phyloP scores from a whole-genome alignment of 2,113 vertebrate genomes.

The Tringa solitaria region DNA sequence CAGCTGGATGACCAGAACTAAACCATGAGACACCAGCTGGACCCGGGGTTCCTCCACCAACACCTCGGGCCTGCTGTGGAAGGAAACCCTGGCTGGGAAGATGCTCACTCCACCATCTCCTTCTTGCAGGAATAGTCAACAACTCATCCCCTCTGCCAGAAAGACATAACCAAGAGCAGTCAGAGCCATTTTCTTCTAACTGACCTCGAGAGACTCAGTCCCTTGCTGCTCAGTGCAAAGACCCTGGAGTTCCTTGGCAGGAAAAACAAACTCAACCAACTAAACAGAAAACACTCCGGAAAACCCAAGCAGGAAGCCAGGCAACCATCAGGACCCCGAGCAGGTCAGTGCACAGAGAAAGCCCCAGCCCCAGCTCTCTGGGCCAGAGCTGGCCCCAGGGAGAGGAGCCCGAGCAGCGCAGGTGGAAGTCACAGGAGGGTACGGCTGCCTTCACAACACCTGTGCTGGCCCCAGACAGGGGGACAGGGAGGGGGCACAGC shows the following conservation, averaged over 20 bases:
- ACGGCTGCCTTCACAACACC: background rate
- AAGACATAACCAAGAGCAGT: background rate
- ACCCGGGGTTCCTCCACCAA: background rate
- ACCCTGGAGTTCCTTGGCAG: background rate
- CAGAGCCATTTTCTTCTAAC: background rate
- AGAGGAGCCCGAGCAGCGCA: background rate
- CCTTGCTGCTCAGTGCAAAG: conserved; percentile 17
- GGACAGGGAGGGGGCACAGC: background rate
- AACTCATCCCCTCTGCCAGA: background rate
- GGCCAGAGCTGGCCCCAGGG: background rate
- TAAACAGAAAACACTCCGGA: background rate
- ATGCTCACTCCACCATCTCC: background rate
- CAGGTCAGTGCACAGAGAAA: conserved; percentile 18
- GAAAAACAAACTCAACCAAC: background rate
- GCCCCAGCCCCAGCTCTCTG: background rate
- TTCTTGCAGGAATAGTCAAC: background rate
- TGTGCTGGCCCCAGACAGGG: background rate
- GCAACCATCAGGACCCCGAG: background rate
- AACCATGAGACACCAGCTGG: background rate
- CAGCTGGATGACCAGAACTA: background rate
- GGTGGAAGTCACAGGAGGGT: background rate
- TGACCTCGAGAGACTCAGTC: background rate
- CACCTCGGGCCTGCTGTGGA: background rate
- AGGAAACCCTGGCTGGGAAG: background rate
- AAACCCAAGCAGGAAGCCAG: background rate